Evolutionary conservation across 2,113 vertebrate genomes (phyloP).

Genomic region (Chloropsis hardwickii): DNA sequence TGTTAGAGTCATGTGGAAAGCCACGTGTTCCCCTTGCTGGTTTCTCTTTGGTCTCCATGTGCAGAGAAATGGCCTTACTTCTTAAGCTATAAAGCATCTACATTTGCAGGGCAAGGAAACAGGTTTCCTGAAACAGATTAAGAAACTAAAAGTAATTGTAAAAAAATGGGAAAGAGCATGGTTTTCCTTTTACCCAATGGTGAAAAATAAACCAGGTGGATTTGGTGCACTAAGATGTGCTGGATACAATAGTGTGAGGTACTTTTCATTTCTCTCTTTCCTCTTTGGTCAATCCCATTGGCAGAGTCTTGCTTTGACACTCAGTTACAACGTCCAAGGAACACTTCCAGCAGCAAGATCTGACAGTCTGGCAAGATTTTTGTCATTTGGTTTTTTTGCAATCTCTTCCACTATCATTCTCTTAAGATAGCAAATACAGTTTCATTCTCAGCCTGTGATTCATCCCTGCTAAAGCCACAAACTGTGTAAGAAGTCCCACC

Average conservation of each 20-base stretch:
- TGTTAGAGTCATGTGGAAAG: not conserved
- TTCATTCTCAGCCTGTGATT: not conserved
- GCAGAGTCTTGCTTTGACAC: not conserved
- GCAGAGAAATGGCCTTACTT: not conserved
- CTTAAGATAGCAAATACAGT: not conserved
- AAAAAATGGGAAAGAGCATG: not conserved
- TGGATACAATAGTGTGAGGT: not conserved
- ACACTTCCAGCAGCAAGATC: not conserved
- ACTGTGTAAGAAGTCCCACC: not conserved
- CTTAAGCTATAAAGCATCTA: not conserved
- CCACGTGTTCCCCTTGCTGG: not conserved
- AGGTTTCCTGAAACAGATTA: not conserved
- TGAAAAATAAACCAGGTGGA: not conserved
- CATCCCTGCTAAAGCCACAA: not conserved
- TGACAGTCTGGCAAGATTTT: not conserved
- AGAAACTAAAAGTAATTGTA: not conserved
- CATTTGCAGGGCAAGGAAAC: not conserved
- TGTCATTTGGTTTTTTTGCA: not conserved
- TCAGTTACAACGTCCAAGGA: not conserved
- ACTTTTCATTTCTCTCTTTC: not conserved
- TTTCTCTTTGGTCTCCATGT: not conserved
- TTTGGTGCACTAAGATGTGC: not conserved
- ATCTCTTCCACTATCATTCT: not conserved
- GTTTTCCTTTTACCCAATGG: not conserved
- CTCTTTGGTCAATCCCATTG: not conserved